These are phyloP conservation scores for Xanthorhoe spadicearia DNA, from an alignment of 2,888 invertebrate genomes.

Conservation along the genomic window DNA sequence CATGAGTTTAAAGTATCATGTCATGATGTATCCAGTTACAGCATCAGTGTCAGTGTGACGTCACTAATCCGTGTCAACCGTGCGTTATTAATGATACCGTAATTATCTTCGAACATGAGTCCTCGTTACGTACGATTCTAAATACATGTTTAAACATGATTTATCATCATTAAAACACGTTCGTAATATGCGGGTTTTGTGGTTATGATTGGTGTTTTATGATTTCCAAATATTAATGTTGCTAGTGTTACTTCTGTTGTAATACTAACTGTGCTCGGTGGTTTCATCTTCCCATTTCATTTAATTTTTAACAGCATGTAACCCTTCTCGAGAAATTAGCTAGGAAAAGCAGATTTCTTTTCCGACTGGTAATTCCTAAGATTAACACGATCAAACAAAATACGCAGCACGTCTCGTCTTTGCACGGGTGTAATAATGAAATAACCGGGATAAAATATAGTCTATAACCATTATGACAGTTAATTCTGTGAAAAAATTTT, in stretches of 20 bases:
- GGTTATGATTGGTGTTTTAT: background rate
- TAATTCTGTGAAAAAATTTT: too few relatives aligned
- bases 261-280: background rate
- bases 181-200: conserved; percentile 15
- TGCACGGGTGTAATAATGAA: too few relatives aligned
- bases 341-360: too few relatives aligned
- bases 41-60: conserved; percentile 62
- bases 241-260: too few relatives aligned
- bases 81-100: conserved; percentile 72
- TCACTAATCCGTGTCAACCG: conserved; percentile 68
- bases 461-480: too few relatives aligned
- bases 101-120: conserved; percentile 67
- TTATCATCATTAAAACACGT: conserved; percentile 70
- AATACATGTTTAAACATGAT: conserved; percentile 65
- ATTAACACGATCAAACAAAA: too few relatives aligned
- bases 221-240: background rate
- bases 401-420: too few relatives aligned
- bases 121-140: conserved; percentile 64
- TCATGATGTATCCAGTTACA: conserved; percentile 47
- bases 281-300: too few relatives aligned
- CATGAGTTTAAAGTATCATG: background rate
- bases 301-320: background rate
- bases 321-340: too few relatives aligned
- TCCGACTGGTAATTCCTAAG: too few relatives aligned
- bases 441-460: too few relatives aligned